A percentile compares a stretch with the other conserved stretches of the same genome.
These are phyloP conservation scores for Haemorhous mexicanus DNA, from an alignment of 2,113 vertebrate species.

Conservation along the genomic window DNA sequence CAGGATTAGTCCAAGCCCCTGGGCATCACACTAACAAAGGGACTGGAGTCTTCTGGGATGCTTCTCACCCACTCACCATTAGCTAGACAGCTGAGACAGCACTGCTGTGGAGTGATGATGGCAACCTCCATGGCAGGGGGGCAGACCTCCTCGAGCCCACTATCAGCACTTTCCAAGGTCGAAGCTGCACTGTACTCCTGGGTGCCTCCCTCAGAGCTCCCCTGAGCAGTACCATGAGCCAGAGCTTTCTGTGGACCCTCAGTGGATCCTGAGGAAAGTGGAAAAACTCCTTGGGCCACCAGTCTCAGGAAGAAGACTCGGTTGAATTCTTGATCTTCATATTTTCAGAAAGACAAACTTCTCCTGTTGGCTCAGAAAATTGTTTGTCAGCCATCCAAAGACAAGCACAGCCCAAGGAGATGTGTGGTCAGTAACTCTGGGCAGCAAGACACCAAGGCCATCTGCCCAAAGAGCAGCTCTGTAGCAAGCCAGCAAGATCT, in stretches of 20 bases:
- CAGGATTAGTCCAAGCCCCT: neutral
- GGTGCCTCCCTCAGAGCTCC: neutral
- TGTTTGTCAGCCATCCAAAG: too few species aligned
- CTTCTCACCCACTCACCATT: neutral
- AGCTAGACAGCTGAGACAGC: neutral
- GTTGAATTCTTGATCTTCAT: neutral
- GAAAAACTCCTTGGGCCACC: neutral
- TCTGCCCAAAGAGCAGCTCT: neutral
- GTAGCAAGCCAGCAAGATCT: accelerated
- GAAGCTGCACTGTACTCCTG: neutral
- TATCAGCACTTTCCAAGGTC: neutral
- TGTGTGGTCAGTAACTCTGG: neutral
- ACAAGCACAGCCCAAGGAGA: neutral
- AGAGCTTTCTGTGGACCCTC: neutral
- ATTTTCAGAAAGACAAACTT: neutral
- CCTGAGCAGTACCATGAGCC: neutral
- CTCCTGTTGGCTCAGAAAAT: neutral
- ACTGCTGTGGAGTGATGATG: neutral
- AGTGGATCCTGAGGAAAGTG: neutral
- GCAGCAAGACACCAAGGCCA: neutral
- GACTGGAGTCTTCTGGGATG: neutral
- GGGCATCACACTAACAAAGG: neutral
- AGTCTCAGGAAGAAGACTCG: neutral
- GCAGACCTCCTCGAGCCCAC: neutral
- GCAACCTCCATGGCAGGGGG: neutral